phyloP scores from a whole-genome alignment of 2,888 invertebrate genomes.

The Myopa tessellatipennis region DNA sequence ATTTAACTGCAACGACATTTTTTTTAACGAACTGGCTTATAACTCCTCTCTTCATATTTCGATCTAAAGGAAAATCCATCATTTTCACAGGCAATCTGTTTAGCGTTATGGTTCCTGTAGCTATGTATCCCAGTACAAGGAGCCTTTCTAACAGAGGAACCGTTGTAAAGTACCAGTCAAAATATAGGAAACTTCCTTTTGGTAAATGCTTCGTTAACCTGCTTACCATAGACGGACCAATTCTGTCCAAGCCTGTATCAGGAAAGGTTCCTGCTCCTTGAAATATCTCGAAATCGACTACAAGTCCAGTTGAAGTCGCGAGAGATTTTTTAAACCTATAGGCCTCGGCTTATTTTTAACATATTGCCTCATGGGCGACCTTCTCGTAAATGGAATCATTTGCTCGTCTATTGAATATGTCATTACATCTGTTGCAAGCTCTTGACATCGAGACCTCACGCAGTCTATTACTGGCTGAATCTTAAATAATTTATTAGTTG shows the following conservation, averaged over 20 bases:
- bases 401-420: slow-evolving; percentile 4
- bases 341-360: not conserved
- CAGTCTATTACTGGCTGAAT: not conserved
- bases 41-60: too few species aligned
- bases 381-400: too few species aligned
- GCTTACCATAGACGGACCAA: not conserved
- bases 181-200: not conserved
- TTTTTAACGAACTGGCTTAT: too few species aligned
- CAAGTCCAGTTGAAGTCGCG: not conserved
- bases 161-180: slow-evolving; percentile 1
- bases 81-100: not conserved
- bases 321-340: slow-evolving; percentile 1
- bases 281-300: too few species aligned
- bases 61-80: slow-evolving; percentile 9
- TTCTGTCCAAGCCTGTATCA: slow-evolving; percentile 1
- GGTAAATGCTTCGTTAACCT: not conserved
- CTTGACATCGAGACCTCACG: not conserved
- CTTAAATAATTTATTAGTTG: not conserved
- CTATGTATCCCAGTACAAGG: not conserved
- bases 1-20: too few species aligned
- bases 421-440: not conserved
- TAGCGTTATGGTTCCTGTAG: not conserved
- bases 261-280: slow-evolving; percentile 2
- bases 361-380: not conserved
- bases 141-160: not conserved